Conservation (phyloP, 2,888 invertebrate genomes). For the Melinaea menophilus region DNA sequence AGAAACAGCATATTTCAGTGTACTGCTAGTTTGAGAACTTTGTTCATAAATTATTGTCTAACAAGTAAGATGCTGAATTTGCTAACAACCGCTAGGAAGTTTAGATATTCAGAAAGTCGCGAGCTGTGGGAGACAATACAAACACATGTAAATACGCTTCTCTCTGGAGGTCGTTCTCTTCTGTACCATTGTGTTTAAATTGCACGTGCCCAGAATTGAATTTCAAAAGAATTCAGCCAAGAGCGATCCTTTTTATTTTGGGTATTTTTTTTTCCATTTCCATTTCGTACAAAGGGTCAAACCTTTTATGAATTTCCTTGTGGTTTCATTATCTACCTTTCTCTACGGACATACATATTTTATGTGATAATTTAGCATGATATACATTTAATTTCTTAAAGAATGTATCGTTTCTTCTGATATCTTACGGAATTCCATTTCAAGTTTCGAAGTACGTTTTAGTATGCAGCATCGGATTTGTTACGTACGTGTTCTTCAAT, state of each 20-base stretch:
- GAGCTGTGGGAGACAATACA: conserved; percentile 5
- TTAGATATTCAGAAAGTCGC: conserved; percentile 4
- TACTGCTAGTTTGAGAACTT: conserved; percentile 4
- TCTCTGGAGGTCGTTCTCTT: conserved; percentile 6
- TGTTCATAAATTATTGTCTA: conserved; percentile 3
- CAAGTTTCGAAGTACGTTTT: neutral
- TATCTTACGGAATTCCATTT: neutral
- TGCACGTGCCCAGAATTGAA: neutral
- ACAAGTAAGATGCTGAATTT: conserved; percentile 6
- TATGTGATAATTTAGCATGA: too few relatives aligned
- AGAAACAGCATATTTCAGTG: neutral
- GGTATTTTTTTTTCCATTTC: neutral
- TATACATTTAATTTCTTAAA: neutral
- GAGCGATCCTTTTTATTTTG: neutral
- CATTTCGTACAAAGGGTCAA: neutral
- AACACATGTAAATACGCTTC: conserved; percentile 12
- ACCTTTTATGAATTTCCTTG: neutral
- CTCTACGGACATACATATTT: too few relatives aligned
- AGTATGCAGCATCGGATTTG: conserved; percentile 3
- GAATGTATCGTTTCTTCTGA: neutral
- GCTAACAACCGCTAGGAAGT: conserved; percentile 1
- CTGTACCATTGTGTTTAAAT: neutral
- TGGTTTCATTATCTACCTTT: too few relatives aligned
- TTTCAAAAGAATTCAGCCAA: neutral
- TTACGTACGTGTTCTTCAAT: conserved; percentile 15